Conservation (phyloP, 2,888 invertebrate species). For the Hybos culiciformis region DNA sequence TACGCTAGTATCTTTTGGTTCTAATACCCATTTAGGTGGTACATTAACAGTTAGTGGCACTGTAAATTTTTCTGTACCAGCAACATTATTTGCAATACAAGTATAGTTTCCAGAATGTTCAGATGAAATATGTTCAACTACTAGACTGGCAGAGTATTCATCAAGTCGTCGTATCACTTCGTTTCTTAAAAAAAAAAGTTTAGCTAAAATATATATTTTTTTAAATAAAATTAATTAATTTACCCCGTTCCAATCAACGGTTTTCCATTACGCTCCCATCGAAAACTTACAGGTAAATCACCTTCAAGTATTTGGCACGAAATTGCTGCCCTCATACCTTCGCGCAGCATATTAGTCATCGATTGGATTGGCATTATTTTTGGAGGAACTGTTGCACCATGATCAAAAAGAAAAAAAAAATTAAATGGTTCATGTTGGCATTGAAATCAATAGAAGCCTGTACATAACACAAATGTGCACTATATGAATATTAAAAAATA, state of each 20-base stretch:
- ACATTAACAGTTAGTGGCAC: constrained; percentile 75
- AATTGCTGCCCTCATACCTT: constrained; percentile 79
- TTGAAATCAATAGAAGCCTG: no score
- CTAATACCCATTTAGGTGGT: constrained; percentile 79
- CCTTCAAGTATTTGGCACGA: constrained; percentile 85
- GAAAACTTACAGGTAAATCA: constrained; percentile 79
- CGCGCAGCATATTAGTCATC: constrained; percentile 63
- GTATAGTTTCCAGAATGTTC: constrained; percentile 82
- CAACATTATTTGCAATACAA: constrained; percentile 76
- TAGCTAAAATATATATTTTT: background rate
- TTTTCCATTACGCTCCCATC: constrained; percentile 82
- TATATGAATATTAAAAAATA: no score
- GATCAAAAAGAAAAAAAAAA: no score
- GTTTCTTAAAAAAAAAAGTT: constrained; percentile 22
- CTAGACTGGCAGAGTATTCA: constrained; percentile 72
- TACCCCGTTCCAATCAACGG: constrained; percentile 51
- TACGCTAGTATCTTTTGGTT: constrained; percentile 69
- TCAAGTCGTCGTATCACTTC: constrained; percentile 53
- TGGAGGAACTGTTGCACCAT: constrained; percentile 52
- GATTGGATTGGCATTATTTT: constrained; percentile 74
- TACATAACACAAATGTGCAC: no score
- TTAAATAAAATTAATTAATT: constrained; percentile 12
- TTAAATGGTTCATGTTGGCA: no score
- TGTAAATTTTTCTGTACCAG: constrained; percentile 62
- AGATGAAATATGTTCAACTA: constrained; percentile 74